Evolutionary conservation across 2,797 vertebrate genomes (phyloP), one percentile per base, ranked within the genome.

Genomic region (Toxotes lorentzi): DNA sequence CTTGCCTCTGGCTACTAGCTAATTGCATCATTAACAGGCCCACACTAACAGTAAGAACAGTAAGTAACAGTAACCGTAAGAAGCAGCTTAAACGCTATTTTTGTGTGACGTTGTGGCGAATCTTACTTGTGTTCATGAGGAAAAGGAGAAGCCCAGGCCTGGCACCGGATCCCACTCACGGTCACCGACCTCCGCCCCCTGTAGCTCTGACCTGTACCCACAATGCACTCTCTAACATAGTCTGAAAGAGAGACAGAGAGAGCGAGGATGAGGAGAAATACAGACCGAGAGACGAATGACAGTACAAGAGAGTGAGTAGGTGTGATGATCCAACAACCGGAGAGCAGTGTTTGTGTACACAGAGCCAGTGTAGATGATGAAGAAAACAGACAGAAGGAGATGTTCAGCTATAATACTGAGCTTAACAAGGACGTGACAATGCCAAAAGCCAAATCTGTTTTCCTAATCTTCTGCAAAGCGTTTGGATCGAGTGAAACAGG

Each of bases 101-200:
- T 45, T 66, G 71, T 76, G 82, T 88, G 82, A 90, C 79, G 59
- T 47, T 50, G 60, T 63, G 79, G 19, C 78, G 81, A 86, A 67
- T 91, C 97, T 97, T 97, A 99, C 98, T 97, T 97, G 95, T 99
- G 98, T 85, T 99, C 98, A 35, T 99, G 98, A 73, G 98, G 98
- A 71, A 97, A 96, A 85, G 96, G 96, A 59, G 97, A 97, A 90
- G 95, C 96, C 98, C 98, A 99, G 27, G 95, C 94, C 84, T 99
- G 98, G 91, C 98, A 99, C 63, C 88, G 94, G 79, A 97, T 96
- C 81, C 97, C 97, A 43, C 92, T 97, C 91, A 94, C 96, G 7
- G 97, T 99, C 88, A 96, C 92, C 16, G 97, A 98, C 88, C 96
- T 94, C 0, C 91, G 95, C 34, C 98, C 98, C 89, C 97, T 98